Base-by-base conservation (phyloP, 2,888 invertebrate species). In the Lampropteryx suffumata region DNA sequence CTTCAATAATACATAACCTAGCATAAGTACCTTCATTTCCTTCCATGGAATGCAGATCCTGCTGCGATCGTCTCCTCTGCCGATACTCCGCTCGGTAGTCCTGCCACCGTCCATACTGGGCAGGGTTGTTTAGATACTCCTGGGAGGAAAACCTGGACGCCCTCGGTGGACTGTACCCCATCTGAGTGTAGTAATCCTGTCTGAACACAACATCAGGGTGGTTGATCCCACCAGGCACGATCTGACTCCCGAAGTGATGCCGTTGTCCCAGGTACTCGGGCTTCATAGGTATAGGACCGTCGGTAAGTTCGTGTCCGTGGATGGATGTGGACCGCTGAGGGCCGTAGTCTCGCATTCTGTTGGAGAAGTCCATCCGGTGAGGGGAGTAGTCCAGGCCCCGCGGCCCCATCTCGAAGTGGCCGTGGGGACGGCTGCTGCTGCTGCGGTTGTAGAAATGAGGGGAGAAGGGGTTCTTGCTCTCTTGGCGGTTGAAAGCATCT, bases 381-480 rank as follows among this genome's bases (percentile, higher is more conserved):
- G 91, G 90, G 0, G 90, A 90, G 59, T 87, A 90, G 64, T 90
- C 90, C 26, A 90, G 50, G 0, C 90, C 90, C 0, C 90, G 78
- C 0, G 90, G 87, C 2, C 90, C 90, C 89, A 90, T 90, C 65
- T 91, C 90, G 50, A 90, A 90, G 60, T 90, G 90, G 0, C 88
- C 88, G 39, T 89, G 87, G 1, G 60, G 55, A 1, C 81, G 72
- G 10, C 89, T 64, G 48, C 81, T 79, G 53, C 67, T 74, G 24
- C 85, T 76, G 50, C 68, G 75, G 21, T 84, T 75, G 48, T 84
- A 82, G 27, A 80, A 84, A 35, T 89, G 79, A 0, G 89, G 84
- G 0, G 90, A 85, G 53, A 89, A 88, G 0, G 89, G 89, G 29
- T 88, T 88, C 67, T 88, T 89, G 55, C 69, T 79, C 11, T 88